These are phyloP conservation scores for Micropoecilia bifurca DNA, from an alignment of 2,797 vertebrate genomes.

Conservation along the genomic window DNA sequence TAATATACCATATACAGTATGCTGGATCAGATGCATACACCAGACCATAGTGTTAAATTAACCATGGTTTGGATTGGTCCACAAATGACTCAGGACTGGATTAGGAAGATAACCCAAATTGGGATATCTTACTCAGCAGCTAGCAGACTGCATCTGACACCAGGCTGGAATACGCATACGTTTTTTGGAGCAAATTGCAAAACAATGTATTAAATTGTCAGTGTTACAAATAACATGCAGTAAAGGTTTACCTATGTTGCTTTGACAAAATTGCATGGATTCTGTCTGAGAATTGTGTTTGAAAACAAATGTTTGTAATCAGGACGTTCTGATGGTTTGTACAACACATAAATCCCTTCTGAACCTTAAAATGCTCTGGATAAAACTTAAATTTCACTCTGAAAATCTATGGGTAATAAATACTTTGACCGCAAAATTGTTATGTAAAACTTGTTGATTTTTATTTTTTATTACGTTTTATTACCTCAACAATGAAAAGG, in stretches of 20 bases:
- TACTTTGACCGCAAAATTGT: neutral
- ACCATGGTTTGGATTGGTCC: neutral
- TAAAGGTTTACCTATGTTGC: neutral
- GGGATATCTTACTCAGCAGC: neutral
- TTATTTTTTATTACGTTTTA: neutral
- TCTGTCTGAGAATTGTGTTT: neutral
- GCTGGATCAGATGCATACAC: neutral
- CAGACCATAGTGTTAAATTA: neutral
- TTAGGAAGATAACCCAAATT: neutral
- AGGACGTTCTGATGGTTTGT: neutral
- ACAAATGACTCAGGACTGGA: neutral
- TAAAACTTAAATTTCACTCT: neutral
- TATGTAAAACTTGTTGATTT: neutral
- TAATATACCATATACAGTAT: neutral
- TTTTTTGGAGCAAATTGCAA: neutral
- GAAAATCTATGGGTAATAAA: neutral
- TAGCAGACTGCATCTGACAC: neutral
- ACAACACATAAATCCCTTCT: conserved; percentile 1
- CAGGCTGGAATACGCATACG: neutral
- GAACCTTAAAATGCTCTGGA: neutral
- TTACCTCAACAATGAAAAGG: neutral
- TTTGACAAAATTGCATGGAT: neutral
- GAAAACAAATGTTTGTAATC: neutral
- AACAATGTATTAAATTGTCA: neutral
- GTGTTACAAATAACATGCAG: neutral